Conservation (phyloP, 92 coral and sea anemone genomes). For the Porites evermanni region DNA sequence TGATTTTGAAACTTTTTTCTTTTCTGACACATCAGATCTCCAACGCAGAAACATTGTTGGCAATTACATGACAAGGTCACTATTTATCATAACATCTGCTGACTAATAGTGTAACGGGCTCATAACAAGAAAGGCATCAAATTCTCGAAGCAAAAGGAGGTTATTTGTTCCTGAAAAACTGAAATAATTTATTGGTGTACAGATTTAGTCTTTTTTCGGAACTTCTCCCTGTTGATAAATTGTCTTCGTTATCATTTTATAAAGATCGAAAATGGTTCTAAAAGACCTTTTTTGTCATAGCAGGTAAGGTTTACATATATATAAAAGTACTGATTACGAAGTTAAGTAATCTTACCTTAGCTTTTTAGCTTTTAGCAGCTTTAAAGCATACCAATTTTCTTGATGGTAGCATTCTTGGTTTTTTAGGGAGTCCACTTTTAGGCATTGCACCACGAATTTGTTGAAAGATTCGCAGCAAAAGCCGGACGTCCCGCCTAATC, state of each 20-base stretch:
- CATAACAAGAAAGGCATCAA: not conserved
- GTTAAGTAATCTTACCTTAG: too few relatives aligned
- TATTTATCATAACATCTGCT: not conserved
- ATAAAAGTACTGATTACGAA: not conserved
- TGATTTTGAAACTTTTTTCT: too few relatives aligned
- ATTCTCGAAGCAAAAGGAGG: not conserved
- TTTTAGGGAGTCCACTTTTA: too few relatives aligned
- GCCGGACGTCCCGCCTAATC: too few relatives aligned
- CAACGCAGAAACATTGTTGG: not conserved
- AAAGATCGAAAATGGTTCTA: not conserved
- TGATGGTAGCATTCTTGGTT: not conserved
- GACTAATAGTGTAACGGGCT: not conserved
- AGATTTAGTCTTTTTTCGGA: not conserved
- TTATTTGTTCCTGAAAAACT: too few relatives aligned
- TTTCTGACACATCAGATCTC: not conserved
- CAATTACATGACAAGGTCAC: not conserved
- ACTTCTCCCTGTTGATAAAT: not conserved
- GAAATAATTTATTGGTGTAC: too few relatives aligned
- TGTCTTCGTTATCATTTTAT: not conserved
- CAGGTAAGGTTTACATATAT: slow-evolving; percentile 25
- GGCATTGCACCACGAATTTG: too few relatives aligned
- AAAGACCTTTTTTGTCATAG: slow-evolving; percentile 33
- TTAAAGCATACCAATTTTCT: not conserved
- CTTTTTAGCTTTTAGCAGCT: not conserved
- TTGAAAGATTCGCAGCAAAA: too few relatives aligned